Conservation (phyloP, 53 echinoderm and acorn worm genomes). For the Apostichopus leukothele region DNA sequence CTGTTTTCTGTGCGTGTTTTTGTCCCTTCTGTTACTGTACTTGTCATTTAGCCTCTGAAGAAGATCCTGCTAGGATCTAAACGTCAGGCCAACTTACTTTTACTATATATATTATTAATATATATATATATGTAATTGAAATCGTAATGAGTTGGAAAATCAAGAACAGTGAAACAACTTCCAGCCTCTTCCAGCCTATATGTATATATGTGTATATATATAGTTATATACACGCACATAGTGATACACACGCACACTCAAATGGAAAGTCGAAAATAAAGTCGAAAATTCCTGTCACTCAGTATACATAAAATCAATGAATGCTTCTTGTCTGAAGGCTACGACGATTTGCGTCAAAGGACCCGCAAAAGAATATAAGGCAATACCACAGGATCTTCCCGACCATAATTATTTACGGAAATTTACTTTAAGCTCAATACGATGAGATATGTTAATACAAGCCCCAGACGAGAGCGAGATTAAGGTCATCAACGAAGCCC, state of each 20-base stretch:
- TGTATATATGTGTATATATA: background rate
- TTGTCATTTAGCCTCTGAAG: no score
- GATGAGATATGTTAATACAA: background rate
- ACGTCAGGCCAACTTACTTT: no score
- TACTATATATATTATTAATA: no score
- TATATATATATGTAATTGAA: no score
- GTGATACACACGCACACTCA: no score
- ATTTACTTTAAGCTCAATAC: background rate
- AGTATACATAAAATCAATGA: background rate
- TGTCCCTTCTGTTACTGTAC: no score
- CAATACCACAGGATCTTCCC: background rate
- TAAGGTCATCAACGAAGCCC: background rate
- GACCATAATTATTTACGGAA: background rate
- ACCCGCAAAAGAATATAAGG: background rate
- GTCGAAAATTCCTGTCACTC: background rate
- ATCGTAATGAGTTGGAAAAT: no score
- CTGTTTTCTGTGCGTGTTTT: no score
- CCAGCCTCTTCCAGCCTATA: background rate
- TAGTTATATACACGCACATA: no score
- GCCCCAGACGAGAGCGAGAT: constrained; percentile 6
- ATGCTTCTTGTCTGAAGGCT: background rate
- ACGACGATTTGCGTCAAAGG: background rate
- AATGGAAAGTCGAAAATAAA: background rate
- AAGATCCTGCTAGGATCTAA: no score
- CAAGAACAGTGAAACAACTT: no score